Evolutionary conservation across 2,888 invertebrate genomes (phyloP).

Genomic region (Drosophila atroscutellata): DNA sequence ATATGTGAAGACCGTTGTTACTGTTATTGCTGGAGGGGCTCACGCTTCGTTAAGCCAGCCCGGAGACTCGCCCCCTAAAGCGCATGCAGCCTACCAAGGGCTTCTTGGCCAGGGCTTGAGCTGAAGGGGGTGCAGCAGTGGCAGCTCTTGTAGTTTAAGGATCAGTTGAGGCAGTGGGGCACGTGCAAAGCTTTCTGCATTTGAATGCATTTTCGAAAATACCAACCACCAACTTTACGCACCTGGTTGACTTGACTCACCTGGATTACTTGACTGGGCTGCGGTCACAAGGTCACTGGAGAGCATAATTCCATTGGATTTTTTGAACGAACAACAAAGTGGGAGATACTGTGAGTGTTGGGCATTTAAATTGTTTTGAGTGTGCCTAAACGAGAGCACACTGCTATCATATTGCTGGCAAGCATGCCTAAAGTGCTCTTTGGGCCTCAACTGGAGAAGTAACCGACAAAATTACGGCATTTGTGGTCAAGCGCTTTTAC

Average conservation of each 20-base stretch:
- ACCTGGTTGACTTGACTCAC: constrained; percentile 22
- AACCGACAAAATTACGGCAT: constrained; percentile 76
- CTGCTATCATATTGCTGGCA: constrained; percentile 20
- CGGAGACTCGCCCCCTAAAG: constrained; percentile 51
- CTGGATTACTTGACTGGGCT: constrained; percentile 22
- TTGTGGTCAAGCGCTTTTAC: constrained; percentile 70
- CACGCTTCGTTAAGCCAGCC: constrained; percentile 53
- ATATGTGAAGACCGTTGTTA: constrained; percentile 32
- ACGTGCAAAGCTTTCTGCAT: constrained; percentile 25
- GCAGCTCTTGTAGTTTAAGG: background rate
- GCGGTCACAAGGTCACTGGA: constrained; percentile 62
- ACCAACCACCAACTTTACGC: constrained; percentile 54
- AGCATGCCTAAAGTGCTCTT: constrained; percentile 67
- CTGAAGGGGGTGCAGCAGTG: background rate
- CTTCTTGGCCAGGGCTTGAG: constrained; percentile 15
- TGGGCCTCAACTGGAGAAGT: constrained; percentile 58
- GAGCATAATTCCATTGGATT: constrained; percentile 45
- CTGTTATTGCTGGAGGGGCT: constrained; percentile 35
- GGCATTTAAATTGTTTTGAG: constrained; percentile 55
- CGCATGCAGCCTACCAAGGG: constrained; percentile 29
- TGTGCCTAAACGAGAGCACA: constrained; percentile 25
- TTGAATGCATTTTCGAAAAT: constrained; percentile 64
- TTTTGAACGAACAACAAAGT: constrained; percentile 9
- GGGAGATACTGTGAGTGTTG: constrained; percentile 52
- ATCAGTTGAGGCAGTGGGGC: background rate